Base-by-base conservation (phyloP, 1,140 invertebrate species). In the Tribolium madens region DNA sequence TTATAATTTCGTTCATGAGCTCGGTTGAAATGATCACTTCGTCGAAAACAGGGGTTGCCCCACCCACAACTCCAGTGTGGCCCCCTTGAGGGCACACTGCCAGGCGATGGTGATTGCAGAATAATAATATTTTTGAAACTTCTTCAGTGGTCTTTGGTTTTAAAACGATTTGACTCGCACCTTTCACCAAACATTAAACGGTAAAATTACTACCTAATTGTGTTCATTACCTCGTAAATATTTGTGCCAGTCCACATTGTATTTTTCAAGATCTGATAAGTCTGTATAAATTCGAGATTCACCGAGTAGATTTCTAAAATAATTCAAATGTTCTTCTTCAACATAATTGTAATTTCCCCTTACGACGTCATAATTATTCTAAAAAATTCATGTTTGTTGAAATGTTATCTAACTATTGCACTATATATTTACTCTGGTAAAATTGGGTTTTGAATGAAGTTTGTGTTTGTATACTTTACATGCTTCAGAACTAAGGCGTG, bases 31-130 rank as follows among this genome's bases (percentile, higher is more conserved):
- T 77, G 10, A 99, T 90, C 72, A 99, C 92, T 90, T 99, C 98
- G 88, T 99, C 97, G 87, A 96, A 98, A 3, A 99, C 95, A 0
- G 98, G 97, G 5, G 96, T 94, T 81, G 94, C 94, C 0, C 96
- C 97, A 15, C 95, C 96, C 5, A 97, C 96, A 0, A 98, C 86
- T 0, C 97, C 96, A 0, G 96, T 98, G 85, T 97, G 97, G 1
- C 96, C 96, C 47, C 95, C 96, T 87, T 99, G 97, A 0, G 97
- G 95, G 83, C 95, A 96, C 4, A 99, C 92, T 0, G 97, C 96
- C 48, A 99, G 85, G 50, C 89, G 90, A 64, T 91, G 89, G 3
- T 93, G 87, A 86, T 97, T 94, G 85, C 97, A 99, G 84, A 96
- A 94, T 47, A 90, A 88, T 64, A 99, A 84, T 79, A 99, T 94